These are phyloP conservation scores for Neoarius graeffei DNA, from an alignment of 2,113 vertebrate genomes.

Conservation along the genomic window DNA sequence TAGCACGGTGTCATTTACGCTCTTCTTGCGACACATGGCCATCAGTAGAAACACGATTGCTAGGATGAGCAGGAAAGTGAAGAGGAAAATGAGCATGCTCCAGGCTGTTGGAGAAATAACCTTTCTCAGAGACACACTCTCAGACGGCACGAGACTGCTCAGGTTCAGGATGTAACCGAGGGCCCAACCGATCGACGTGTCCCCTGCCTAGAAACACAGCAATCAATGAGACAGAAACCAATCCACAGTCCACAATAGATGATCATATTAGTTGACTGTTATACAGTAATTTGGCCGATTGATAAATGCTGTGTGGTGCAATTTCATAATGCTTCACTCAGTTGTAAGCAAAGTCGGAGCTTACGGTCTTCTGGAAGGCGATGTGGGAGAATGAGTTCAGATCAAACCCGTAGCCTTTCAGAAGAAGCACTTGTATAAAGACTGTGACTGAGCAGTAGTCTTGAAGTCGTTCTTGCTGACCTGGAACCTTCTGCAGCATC, in stretches of 20 bases:
- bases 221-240: neutral
- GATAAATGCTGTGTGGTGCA: neutral
- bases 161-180: constrained; percentile 92
- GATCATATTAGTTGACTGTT: neutral
- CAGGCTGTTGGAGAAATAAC: constrained; percentile 68
- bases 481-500: constrained; percentile 59
- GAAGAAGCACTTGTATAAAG: constrained; percentile 74
- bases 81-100: constrained; percentile 69
- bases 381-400: constrained; percentile 70
- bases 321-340: neutral
- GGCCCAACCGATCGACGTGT: constrained; percentile 81
- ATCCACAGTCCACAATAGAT: neutral
- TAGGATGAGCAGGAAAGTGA: constrained; percentile 57
- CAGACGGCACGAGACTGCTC: constrained; percentile 79
- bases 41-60: constrained; percentile 54
- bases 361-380: constrained; percentile 79
- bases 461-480: constrained; percentile 58
- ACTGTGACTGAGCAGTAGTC: constrained; percentile 75
- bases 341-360: neutral
- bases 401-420: constrained; percentile 78
- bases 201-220: constrained; percentile 69
- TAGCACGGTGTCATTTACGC: constrained; percentile 50
- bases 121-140: constrained; percentile 60
- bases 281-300: neutral
- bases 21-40: constrained; percentile 52